Evolutionary conservation across 2,113 vertebrate species (phyloP), one percentile per base, ranked within the genome.

Genomic region (Gnathochromis pfefferi): DNA sequence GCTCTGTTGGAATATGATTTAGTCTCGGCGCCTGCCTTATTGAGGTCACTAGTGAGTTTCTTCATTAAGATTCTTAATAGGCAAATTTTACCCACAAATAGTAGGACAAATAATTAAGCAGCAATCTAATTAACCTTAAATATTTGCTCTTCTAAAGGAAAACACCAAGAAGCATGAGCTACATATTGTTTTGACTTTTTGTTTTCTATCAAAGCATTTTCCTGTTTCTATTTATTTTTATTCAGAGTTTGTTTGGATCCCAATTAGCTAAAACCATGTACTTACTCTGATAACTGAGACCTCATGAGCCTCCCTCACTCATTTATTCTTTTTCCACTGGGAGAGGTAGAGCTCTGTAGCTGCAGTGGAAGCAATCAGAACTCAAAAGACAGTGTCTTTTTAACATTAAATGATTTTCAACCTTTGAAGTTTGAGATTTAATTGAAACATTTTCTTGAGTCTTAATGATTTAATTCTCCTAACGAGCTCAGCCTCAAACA

Each of bases 231-330:
- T 83, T 81, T 78, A 57, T 92, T 92, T 87, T 58, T 80, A 65
- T 83, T 79, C 80, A 65, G 28, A 19, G 82, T 83, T 82, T 88
- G 33, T 91, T 89, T 92, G 82, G 54, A 45, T 85, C 70, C 93
- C 85, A 82, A 86, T 92, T 91, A 88, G 87, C 84, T 89, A 86
- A 92, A 87, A 53, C 65, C 65, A 17, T 45, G 63, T 78, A 68
- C 73, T 80, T 80, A 57, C 40, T 85, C 17, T 81, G 90, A 85
- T 87, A 89, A 81, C 68, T 55, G 35, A 75, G 79, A 88, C 79
- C 75, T 83, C 73, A 42, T 81, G 82, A 83, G 80, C 79, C 65
- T 85, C 23, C 75, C 45, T 89, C 33, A 9, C 82, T 92, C 68
- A 88, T 83, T 89, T 86, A 63, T 85, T 47, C 57, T 23, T 73